Conservation (phyloP, 2,113 vertebrate species). For the Lasiurus cinereus region DNA sequence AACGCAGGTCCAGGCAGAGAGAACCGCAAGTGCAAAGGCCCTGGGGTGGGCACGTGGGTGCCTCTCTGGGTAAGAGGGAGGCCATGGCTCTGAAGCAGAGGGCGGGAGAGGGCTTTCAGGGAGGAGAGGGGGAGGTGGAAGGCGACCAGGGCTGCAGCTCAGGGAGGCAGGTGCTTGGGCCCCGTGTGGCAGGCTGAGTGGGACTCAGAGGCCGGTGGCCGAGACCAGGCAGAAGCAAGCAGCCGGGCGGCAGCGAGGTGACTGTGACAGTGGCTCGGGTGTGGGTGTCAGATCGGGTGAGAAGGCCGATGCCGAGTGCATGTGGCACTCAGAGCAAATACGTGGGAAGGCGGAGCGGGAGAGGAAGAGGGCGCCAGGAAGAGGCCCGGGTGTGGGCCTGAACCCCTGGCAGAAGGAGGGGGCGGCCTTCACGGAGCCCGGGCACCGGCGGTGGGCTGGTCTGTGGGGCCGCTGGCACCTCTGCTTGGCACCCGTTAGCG, state of each 20-base stretch:
- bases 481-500: rapidly evolving
- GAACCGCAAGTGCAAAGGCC: not conserved
- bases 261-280: not conserved
- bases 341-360: not conserved
- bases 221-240: not conserved
- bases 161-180: not conserved
- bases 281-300: not conserved
- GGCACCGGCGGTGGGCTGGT: rapidly evolving
- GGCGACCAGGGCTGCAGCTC: not conserved
- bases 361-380: not conserved
- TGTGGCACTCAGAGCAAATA: not conserved
- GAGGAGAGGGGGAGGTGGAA: not conserved
- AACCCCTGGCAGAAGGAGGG: not conserved
- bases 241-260: not conserved
- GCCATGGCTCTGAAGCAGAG: not conserved
- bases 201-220: not conserved
- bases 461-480: too few relatives aligned
- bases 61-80: not conserved
- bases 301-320: not conserved
- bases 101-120: not conserved
- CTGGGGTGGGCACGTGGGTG: not conserved
- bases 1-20: not conserved
- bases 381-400: too few relatives aligned
- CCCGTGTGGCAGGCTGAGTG: not conserved
- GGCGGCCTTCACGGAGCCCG: not conserved